Evolutionary conservation across 2,797 vertebrate genomes (phyloP).

Genomic region (Eutrigla gurnardus): DNA sequence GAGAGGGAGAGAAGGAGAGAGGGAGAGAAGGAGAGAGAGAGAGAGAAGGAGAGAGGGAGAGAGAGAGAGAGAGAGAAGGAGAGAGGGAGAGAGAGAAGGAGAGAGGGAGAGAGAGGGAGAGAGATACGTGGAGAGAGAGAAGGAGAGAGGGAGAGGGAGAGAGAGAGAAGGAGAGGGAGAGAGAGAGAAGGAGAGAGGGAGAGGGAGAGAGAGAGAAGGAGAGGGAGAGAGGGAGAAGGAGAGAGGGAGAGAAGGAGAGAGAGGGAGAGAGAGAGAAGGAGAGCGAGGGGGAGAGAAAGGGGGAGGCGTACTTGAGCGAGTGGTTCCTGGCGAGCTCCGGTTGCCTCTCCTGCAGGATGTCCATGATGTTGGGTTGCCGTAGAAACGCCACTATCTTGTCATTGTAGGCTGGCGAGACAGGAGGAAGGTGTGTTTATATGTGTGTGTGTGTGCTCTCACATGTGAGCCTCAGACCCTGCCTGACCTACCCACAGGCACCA

Average conservation of each 20-base stretch:
- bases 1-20: slow-evolving; percentile 1
- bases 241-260: slow-evolving; percentile 6
- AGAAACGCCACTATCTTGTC: slow-evolving; percentile 99
- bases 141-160: neutral
- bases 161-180: slow-evolving; percentile 9
- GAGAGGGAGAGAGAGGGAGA: slow-evolving; percentile 4
- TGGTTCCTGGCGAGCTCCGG: slow-evolving; percentile 96
- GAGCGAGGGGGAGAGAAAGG: slow-evolving; percentile 4
- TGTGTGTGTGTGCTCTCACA: too few species aligned
- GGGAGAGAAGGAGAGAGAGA: slow-evolving; percentile 7
- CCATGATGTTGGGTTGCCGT: slow-evolving; percentile 96
- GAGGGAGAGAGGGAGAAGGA: neutral
- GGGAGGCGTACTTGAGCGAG: slow-evolving; percentile 90
- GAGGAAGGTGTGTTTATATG: neutral
- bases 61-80: neutral
- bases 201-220: too few species aligned
- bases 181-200: neutral
- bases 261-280: neutral
- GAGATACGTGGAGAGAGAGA: neutral
- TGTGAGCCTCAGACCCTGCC: neutral
- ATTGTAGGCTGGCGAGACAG: slow-evolving; percentile 89
- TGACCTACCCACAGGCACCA: slow-evolving; percentile 95
- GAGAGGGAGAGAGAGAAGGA: slow-evolving; percentile 4
- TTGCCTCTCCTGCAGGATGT: slow-evolving; percentile 97
- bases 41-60: neutral